Evolutionary conservation across 2,113 vertebrate genomes (phyloP).

Genomic region (Bolborhynchus lineola): DNA sequence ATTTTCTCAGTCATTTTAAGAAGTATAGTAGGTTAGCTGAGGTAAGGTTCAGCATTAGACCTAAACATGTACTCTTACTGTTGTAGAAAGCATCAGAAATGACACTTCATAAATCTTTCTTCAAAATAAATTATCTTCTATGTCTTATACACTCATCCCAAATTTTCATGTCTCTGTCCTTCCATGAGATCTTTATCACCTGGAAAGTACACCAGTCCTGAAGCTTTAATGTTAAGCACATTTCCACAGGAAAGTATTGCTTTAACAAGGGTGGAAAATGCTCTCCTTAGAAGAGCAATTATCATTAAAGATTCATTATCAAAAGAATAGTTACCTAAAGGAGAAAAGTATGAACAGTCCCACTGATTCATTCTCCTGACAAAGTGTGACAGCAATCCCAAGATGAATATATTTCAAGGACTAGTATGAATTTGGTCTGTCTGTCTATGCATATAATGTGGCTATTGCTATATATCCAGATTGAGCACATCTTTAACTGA

Average conservation of each 20-base stretch:
- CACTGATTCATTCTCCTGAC: slow-evolving; percentile 31
- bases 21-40: background rate
- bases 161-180: slow-evolving; percentile 49
- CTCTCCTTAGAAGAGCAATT: slow-evolving; percentile 69
- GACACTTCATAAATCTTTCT: background rate
- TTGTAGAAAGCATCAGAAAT: background rate
- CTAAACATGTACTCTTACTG: background rate
- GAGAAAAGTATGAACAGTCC: slow-evolving; percentile 58
- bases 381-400: slow-evolving; percentile 33
- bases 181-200: slow-evolving; percentile 43
- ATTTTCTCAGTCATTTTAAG: background rate
- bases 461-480: background rate
- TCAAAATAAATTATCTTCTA: slow-evolving; percentile 38
- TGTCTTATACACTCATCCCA: slow-evolving; percentile 3
- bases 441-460: slow-evolving; percentile 20
- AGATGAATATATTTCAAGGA: slow-evolving; percentile 57
- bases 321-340: slow-evolving; percentile 72
- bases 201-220: slow-evolving; percentile 33
- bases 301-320: slow-evolving; percentile 75
- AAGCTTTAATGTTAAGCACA: slow-evolving; percentile 67
- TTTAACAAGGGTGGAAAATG: slow-evolving; percentile 74
- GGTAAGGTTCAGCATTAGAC: background rate
- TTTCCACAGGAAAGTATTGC: slow-evolving; percentile 73
- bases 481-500: background rate
- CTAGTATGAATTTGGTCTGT: slow-evolving; percentile 26